Evolutionary conservation across 1,140 invertebrate species (phyloP).

Genomic region (Conus betulinus): DNA sequence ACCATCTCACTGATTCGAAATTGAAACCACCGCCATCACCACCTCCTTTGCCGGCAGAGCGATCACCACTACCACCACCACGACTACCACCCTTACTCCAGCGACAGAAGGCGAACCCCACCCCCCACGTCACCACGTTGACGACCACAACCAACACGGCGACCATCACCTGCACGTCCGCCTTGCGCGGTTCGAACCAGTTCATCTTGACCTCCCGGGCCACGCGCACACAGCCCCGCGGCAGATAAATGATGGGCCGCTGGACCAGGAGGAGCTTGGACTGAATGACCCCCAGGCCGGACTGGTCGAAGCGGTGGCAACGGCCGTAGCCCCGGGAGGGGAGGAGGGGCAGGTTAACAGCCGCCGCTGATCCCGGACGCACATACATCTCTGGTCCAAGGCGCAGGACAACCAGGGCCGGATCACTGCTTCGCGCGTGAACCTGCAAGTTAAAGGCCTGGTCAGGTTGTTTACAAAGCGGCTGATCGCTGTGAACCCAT

Average conservation of each 20-base stretch:
- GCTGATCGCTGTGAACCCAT: too few relatives aligned
- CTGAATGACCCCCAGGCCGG: neutral
- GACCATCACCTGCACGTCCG: neutral
- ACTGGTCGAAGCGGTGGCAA: conserved; percentile 22
- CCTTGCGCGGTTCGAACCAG: conserved; percentile 14
- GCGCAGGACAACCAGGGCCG: conserved; percentile 1
- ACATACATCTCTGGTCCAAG: neutral
- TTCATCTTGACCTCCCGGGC: neutral
- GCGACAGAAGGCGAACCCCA: neutral
- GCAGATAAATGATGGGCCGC: neutral
- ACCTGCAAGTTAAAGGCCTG: neutral
- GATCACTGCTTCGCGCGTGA: neutral
- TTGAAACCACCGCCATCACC: neutral
- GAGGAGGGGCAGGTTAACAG: neutral
- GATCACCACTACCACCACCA: neutral
- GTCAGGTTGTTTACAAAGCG: too few relatives aligned
- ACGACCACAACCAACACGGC: neutral
- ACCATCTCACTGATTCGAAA: neutral
- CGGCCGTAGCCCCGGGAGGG: neutral
- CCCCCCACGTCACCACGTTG: neutral
- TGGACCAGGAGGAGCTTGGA: neutral
- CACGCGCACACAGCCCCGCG: neutral
- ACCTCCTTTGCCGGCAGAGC: neutral
- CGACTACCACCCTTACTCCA: neutral
- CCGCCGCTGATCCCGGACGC: neutral